phyloP scores from a whole-genome alignment of 1,140 invertebrate species.

The Brachionus plicatilis region DNA sequence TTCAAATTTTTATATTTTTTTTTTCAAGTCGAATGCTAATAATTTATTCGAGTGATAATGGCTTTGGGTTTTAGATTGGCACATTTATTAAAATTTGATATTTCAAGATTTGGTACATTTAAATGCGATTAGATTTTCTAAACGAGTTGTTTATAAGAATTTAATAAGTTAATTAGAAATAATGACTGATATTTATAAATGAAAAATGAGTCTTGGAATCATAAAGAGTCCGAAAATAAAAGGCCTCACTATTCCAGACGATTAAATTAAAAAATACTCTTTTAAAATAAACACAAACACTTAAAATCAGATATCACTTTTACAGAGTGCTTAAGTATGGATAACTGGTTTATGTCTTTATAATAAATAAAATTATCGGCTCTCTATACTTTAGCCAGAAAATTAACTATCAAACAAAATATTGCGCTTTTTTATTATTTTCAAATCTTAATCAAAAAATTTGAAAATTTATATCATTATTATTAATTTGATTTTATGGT shows the following conservation, averaged over 20 bases:
- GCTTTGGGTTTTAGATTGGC: neutral
- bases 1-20: neutral
- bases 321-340: neutral
- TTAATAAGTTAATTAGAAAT: conserved; percentile 31
- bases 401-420: neutral
- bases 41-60: neutral
- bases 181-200: conserved; percentile 12
- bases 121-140: conserved; percentile 8
- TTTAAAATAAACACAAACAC: neutral
- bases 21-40: neutral
- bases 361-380: neutral
- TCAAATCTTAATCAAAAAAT: neutral
- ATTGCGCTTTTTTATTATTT: neutral
- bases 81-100: conserved; percentile 26
- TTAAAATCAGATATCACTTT: neutral
- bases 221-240: neutral
- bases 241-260: neutral
- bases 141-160: conserved; percentile 18
- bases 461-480: neutral
- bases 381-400: neutral
- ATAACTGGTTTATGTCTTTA: conserved; percentile 14
- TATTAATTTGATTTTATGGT: too few species aligned
- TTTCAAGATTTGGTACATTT: conserved; percentile 28
- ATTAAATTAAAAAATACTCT: conserved; percentile 7
- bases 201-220: conserved; percentile 19